Conservation (phyloP, 2,113 vertebrate species). For the Ammodramus savannarum region DNA sequence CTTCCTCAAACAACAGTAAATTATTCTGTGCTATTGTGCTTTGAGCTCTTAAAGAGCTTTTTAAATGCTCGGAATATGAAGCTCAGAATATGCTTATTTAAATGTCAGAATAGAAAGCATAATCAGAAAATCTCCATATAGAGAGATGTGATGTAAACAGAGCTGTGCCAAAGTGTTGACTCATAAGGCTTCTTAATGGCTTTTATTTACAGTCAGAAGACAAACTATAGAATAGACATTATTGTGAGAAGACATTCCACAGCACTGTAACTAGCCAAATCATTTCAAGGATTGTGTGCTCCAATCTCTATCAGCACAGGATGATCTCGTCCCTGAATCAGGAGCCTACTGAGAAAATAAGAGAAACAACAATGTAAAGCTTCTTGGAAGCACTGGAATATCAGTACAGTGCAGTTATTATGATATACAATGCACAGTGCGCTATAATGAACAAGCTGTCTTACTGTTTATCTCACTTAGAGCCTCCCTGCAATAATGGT, state of each 20-base stretch:
- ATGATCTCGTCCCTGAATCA: not conserved
- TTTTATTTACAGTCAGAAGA: constrained; percentile 4
- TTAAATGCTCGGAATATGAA: not conserved
- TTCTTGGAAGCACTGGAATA: not conserved
- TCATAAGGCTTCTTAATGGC: not conserved
- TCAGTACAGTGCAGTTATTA: not conserved
- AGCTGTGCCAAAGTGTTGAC: not conserved
- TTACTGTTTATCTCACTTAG: not conserved
- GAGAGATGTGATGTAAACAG: not conserved
- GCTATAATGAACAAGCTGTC: not conserved
- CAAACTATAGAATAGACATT: not conserved
- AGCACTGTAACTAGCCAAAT: not conserved
- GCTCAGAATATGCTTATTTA: not conserved
- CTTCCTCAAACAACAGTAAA: not conserved
- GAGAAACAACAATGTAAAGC: not conserved
- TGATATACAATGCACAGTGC: not conserved
- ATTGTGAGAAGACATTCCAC: not conserved
- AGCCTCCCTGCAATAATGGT: not conserved
- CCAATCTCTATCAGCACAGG: not conserved
- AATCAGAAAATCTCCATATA: not conserved
- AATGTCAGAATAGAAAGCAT: not conserved
- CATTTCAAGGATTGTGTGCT: rapidly evolving
- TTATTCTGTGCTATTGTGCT: not conserved
- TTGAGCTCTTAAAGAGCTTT: not conserved
- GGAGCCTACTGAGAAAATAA: not conserved